A percentile compares a stretch with the other conserved stretches of the same genome.
Evolutionary conservation across 1,140 invertebrate species (phyloP).

Genomic region (Drosophila carrolli): DNA sequence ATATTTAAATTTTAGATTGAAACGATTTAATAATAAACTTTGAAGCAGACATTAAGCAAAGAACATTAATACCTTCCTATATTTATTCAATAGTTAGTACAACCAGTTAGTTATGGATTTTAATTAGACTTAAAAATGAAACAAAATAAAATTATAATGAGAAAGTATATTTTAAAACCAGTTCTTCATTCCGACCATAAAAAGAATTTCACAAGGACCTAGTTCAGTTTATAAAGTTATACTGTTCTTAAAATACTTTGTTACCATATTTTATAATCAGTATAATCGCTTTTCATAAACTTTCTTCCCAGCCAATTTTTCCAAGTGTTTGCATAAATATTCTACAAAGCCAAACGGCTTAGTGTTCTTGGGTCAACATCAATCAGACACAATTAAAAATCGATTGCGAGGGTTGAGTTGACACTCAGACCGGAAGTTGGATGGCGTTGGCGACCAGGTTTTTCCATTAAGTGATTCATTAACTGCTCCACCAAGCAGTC

Average conservation of each 20-base stretch:
- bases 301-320: not conserved
- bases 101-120: no score
- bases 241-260: not conserved
- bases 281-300: not conserved
- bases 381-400: constrained; percentile 60
- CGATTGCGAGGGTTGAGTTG: constrained; percentile 34
- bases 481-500: constrained; percentile 56
- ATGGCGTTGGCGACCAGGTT: constrained; percentile 45
- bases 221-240: no score
- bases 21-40: no score
- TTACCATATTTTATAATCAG: not conserved
- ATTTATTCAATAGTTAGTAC: no score
- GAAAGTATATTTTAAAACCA: no score
- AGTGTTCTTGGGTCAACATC: constrained; percentile 31
- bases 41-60: no score
- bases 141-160: no score
- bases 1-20: not conserved
- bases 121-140: no score
- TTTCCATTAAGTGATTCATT: constrained; percentile 81
- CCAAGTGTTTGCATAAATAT: constrained; percentile 5
- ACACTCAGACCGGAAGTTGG: constrained; percentile 61
- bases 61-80: no score
- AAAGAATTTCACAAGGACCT: no score
- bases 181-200: no score
- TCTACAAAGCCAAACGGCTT: constrained; percentile 6